phyloP scores from a whole-genome alignment of 2,113 vertebrate species.

The Astur gentilis region DNA sequence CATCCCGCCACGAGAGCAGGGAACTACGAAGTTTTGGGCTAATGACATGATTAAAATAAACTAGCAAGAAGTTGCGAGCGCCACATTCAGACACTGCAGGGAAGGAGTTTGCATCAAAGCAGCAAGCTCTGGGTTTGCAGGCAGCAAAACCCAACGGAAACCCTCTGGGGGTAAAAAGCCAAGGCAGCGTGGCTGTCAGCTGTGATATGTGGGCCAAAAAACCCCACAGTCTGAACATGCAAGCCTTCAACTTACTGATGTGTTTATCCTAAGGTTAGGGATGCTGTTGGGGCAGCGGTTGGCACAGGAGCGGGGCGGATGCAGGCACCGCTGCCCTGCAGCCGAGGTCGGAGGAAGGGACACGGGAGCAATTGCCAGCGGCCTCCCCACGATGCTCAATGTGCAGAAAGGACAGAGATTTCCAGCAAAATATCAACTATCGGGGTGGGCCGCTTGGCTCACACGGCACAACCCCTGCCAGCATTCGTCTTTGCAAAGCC shows the following conservation, averaged over 20 bases:
- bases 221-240: not conserved
- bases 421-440: not conserved
- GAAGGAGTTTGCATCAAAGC: not conserved
- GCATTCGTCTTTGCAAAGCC: not conserved
- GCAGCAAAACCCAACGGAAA: not conserved
- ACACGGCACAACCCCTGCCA: not conserved
- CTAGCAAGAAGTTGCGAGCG: fast-evolving
- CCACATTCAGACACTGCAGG: not conserved
- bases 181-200: not conserved
- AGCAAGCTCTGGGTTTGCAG: not conserved
- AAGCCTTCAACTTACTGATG: not conserved
- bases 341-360: fast-evolving
- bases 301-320: not conserved
- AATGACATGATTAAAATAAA: not conserved
- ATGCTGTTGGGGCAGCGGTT: fast-evolving
- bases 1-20: not conserved
- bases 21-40: not conserved
- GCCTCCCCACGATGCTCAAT: fast-evolving
- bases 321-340: not conserved
- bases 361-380: fast-evolving
- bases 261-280: not conserved
- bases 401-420: not conserved
- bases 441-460: fast-evolving
- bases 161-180: not conserved
- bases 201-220: not conserved